Percentiles rank a stretch among this genome's conserved stretches.
Conservation (phyloP, 2,888 invertebrate species). For the Lithophane semibrunnea region DNA sequence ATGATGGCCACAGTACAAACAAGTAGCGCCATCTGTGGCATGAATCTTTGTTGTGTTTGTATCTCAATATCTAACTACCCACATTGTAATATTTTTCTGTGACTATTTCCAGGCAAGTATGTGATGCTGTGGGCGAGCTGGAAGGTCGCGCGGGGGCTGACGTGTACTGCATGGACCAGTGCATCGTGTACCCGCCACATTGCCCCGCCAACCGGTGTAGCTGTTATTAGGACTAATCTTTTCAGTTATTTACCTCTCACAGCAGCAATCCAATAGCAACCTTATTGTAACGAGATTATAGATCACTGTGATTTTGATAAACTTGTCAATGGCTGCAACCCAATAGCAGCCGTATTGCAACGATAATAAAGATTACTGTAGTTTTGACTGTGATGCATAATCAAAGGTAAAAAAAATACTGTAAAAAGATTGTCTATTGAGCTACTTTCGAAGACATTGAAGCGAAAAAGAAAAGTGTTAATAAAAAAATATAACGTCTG, state of each 20-base stretch:
- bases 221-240: conserved; percentile 90
- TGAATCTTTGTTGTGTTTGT: neutral
- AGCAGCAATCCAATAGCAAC: neutral
- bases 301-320: neutral
- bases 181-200: conserved; percentile 94
- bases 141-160: conserved; percentile 94
- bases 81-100: neutral
- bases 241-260: neutral
- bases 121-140: conserved; percentile 95
- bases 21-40: conserved; percentile 23
- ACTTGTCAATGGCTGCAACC: neutral
- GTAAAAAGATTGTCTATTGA: neutral
- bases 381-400: neutral
- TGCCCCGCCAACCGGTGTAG: conserved; percentile 94
- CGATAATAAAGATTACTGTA: neutral
- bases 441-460: neutral
- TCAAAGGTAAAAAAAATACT: neutral
- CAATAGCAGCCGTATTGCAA: neutral
- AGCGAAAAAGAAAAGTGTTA: neutral
- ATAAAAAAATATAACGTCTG: neutral
- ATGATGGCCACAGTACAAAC: neutral
- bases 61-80: conserved; percentile 12
- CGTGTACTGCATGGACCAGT: conserved; percentile 96
- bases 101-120: conserved; percentile 91
- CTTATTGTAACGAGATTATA: neutral